Evolutionary conservation across 2,888 invertebrate genomes (phyloP).

Genomic region (Callyntrura sp.): DNA sequence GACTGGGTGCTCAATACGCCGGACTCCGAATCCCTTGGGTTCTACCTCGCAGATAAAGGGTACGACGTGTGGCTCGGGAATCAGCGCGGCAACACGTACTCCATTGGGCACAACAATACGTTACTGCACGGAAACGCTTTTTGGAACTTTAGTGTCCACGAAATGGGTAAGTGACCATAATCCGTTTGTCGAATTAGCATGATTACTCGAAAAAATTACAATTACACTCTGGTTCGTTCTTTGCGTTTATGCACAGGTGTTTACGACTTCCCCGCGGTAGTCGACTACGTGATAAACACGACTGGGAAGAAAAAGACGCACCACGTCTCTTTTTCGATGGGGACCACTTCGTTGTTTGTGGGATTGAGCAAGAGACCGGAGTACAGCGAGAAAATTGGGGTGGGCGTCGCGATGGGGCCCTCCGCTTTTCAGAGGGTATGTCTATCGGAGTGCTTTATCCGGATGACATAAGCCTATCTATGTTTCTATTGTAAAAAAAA

Average conservation of each 20-base stretch:
- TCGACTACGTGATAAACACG: slow-evolving; percentile 52
- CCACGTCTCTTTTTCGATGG: slow-evolving; percentile 71
- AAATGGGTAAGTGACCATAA: too few relatives aligned
- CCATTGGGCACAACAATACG: slow-evolving; percentile 66
- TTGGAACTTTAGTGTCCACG: slow-evolving; percentile 69
- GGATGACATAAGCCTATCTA: too few relatives aligned
- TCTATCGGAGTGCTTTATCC: too few relatives aligned
- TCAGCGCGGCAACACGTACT: slow-evolving; percentile 87
- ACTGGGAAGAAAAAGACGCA: slow-evolving; percentile 49
- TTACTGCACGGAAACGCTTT: not conserved
- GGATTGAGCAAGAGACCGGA: slow-evolving; percentile 50
- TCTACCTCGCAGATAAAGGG: slow-evolving; percentile 85
- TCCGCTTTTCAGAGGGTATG: too few relatives aligned
- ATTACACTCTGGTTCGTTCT: too few relatives aligned
- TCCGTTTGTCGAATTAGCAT: too few relatives aligned
- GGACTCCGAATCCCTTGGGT: slow-evolving; percentile 86
- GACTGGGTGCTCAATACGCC: slow-evolving; percentile 92
- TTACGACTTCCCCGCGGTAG: slow-evolving; percentile 65
- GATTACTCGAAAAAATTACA: too few relatives aligned
- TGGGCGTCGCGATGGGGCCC: slow-evolving; percentile 64
- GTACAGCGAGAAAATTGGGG: slow-evolving; percentile 6
- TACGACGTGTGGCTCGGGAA: slow-evolving; percentile 88
- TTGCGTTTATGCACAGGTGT: too few relatives aligned
- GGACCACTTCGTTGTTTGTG: slow-evolving; percentile 47
- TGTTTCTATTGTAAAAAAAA: too few relatives aligned